Percentiles rank a stretch among this genome's conserved stretches.
phyloP scores from a whole-genome alignment of 2,797 vertebrate species.

The Sarcophilus harrisii region DNA sequence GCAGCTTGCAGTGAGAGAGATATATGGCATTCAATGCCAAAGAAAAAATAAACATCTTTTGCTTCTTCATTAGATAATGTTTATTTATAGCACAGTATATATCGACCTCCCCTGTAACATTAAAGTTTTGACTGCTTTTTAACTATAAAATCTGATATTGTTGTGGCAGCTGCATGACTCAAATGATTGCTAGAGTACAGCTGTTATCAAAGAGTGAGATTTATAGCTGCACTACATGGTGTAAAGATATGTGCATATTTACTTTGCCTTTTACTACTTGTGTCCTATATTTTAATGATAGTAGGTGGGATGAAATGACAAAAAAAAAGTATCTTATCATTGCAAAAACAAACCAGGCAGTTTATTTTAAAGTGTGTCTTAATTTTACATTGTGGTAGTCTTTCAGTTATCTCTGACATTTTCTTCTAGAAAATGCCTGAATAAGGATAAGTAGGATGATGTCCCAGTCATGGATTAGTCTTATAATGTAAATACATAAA shows the following conservation, averaged over 20 bases:
- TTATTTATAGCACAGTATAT: constrained; percentile 87
- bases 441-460: neutral
- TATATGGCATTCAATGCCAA: constrained; percentile 82
- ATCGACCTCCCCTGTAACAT: constrained; percentile 86
- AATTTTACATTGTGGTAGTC: constrained; percentile 64
- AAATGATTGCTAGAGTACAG: constrained; percentile 86
- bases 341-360: constrained; percentile 53
- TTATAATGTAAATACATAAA: neutral
- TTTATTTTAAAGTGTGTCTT: constrained; percentile 72
- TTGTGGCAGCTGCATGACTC: constrained; percentile 87
- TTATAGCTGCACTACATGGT: constrained; percentile 84
- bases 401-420: constrained; percentile 37
- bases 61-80: constrained; percentile 88
- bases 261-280: constrained; percentile 86
- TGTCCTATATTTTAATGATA: constrained; percentile 87
- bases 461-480: neutral
- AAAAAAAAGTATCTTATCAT: constrained; percentile 82
- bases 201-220: constrained; percentile 87
- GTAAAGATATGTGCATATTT: constrained; percentile 88
- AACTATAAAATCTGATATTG: constrained; percentile 89
- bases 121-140: constrained; percentile 89
- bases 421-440: constrained; percentile 12
- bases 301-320: constrained; percentile 87
- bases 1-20: constrained; percentile 81
- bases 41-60: constrained; percentile 86